These are phyloP conservation scores for Eulemur rufifrons DNA, from an alignment of 2,113 vertebrate genomes.

Conservation along the genomic window DNA sequence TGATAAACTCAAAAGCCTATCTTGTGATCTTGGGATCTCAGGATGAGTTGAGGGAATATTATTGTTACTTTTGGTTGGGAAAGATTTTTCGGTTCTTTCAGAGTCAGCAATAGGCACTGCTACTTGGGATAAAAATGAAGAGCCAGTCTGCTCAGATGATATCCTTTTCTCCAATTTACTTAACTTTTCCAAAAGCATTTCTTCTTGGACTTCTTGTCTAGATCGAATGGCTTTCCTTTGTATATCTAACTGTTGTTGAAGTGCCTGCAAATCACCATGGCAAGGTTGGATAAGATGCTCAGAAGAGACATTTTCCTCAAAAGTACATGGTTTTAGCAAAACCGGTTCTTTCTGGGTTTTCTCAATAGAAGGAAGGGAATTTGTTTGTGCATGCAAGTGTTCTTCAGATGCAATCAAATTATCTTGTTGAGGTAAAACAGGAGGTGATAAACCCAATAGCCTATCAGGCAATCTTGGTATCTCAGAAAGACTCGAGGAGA, in stretches of 20 bases:
- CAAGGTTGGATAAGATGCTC: slow-evolving; percentile 77
- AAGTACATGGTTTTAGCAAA: not conserved
- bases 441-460: slow-evolving; percentile 13
- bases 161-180: slow-evolving; percentile 53
- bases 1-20: slow-evolving; percentile 69
- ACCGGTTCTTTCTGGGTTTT: slow-evolving; percentile 29
- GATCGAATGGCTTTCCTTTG: slow-evolving; percentile 79
- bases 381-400: not conserved
- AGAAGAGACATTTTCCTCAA: slow-evolving; percentile 34
- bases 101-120: not conserved
- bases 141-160: slow-evolving; percentile 9
- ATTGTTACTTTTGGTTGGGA: not conserved
- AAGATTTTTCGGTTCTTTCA: not conserved
- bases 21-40: slow-evolving; percentile 60
- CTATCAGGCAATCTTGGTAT: not conserved
- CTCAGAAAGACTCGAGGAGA: not conserved
- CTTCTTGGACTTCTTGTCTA: slow-evolving; percentile 83
- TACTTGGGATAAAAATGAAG: not conserved
- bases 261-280: slow-evolving; percentile 81
- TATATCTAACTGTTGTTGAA: slow-evolving; percentile 78
- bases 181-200: slow-evolving; percentile 79
- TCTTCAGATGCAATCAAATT: not conserved
- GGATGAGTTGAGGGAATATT: slow-evolving; percentile 55
- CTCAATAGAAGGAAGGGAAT: not conserved
- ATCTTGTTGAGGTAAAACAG: slow-evolving; percentile 36